phyloP scores from a whole-genome alignment of 2,113 vertebrate genomes.

The Sphyrna mokarran region DNA sequence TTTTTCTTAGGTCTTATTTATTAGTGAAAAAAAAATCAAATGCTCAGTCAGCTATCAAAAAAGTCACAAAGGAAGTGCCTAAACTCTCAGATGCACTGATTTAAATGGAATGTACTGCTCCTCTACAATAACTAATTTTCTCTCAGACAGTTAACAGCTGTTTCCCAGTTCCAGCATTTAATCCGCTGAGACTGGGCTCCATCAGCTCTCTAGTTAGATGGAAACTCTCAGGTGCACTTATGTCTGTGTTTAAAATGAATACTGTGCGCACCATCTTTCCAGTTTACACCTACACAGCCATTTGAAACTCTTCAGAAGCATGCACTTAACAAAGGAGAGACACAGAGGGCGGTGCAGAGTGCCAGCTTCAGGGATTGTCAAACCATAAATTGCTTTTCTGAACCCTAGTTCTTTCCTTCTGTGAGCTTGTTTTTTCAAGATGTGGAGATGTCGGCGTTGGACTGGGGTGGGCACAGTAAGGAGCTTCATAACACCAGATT shows the following conservation, averaged over 20 bases:
- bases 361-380: neutral
- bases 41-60: neutral
- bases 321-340: neutral
- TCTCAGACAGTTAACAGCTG: slow-evolving; percentile 24
- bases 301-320: neutral
- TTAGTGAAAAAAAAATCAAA: neutral
- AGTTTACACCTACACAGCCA: neutral
- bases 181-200: neutral
- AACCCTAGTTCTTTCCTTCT: neutral
- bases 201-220: neutral
- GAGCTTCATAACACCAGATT: too few species aligned
- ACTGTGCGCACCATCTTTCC: neutral
- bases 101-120: neutral
- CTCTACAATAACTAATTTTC: neutral
- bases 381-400: neutral
- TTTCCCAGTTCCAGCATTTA: neutral
- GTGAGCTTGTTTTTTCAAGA: neutral
- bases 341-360: neutral
- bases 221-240: slow-evolving; percentile 6
- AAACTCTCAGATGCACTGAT: neutral
- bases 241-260: slow-evolving; percentile 20
- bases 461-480: too few species aligned
- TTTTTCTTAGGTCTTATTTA: neutral
- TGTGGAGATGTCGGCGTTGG: too few species aligned
- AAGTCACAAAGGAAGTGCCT: neutral